Evolutionary conservation across 2,888 invertebrate species (phyloP).

Genomic region (Drosophila maculinotata): DNA sequence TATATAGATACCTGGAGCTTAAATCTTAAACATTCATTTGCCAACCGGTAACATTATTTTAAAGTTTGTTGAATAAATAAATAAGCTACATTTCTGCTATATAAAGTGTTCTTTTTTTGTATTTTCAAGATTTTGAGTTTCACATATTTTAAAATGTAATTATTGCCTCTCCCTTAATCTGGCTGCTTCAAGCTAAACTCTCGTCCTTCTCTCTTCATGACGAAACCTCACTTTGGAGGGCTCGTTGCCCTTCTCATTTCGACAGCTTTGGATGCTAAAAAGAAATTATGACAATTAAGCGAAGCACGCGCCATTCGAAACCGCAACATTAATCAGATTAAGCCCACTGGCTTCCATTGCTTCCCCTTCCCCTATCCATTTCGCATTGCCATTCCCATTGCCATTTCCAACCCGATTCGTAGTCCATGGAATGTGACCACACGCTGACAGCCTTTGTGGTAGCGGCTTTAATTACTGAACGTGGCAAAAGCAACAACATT

Average conservation of each 20-base stretch:
- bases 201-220: neutral
- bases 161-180: neutral
- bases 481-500: slow-evolving; percentile 40
- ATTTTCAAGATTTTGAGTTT: neutral
- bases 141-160: neutral
- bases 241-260: slow-evolving; percentile 6
- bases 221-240: neutral
- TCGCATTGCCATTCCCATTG: too few species aligned
- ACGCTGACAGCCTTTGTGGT: slow-evolving; percentile 68
- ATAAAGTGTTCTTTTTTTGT: neutral
- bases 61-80: neutral
- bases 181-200: neutral
- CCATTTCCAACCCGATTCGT: too few species aligned
- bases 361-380: neutral
- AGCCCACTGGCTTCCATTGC: slow-evolving; percentile 6
- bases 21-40: too few species aligned
- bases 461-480: slow-evolving; percentile 67
- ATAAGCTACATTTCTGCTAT: too few species aligned
- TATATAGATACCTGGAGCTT: neutral
- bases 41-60: too few species aligned
- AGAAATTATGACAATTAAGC: slow-evolving; percentile 73
- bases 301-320: slow-evolving; percentile 51
- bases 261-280: slow-evolving; percentile 37
- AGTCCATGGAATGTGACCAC: slow-evolving; percentile 45
- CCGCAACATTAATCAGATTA: slow-evolving; percentile 66